Percentiles rank a stretch among this genome's conserved stretches.
Evolutionary conservation across 2,113 vertebrate species (phyloP).

Genomic region (Calyptomena viridis): DNA sequence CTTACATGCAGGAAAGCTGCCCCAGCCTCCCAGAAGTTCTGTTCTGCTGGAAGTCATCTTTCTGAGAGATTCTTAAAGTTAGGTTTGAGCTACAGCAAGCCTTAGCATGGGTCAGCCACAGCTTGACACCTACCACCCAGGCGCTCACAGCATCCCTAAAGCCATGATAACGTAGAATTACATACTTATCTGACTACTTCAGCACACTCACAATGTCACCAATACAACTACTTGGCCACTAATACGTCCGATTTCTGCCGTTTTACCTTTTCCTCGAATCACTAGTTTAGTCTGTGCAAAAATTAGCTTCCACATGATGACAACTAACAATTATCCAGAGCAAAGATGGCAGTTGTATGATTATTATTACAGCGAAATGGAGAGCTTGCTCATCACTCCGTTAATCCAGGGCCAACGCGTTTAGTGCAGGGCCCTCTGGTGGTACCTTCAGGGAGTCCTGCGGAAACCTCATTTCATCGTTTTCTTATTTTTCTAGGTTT

Average conservation of each 20-base stretch:
- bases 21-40: neutral
- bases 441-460: neutral
- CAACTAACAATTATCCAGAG: neutral
- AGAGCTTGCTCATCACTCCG: neutral
- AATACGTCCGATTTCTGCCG: neutral
- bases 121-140: neutral
- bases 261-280: neutral
- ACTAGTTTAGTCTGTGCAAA: neutral
- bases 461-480: neutral
- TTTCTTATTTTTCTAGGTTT: neutral
- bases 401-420: neutral
- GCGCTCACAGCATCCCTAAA: neutral
- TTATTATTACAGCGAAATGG: neutral
- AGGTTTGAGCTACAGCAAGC: neutral
- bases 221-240: neutral
- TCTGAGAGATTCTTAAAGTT: neutral
- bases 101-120: no score
- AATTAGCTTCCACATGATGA: neutral
- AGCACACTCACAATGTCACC: neutral
- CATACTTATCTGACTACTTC: neutral
- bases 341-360: conserved; percentile 25
- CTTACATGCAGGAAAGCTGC: rapidly evolving
- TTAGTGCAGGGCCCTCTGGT: conserved; percentile 45
- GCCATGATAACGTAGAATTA: neutral
- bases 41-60: neutral